Evolutionary conservation across 2,888 invertebrate species (phyloP), one percentile per base, ranked within the genome.

Genomic region (Hedya salicella): DNA sequence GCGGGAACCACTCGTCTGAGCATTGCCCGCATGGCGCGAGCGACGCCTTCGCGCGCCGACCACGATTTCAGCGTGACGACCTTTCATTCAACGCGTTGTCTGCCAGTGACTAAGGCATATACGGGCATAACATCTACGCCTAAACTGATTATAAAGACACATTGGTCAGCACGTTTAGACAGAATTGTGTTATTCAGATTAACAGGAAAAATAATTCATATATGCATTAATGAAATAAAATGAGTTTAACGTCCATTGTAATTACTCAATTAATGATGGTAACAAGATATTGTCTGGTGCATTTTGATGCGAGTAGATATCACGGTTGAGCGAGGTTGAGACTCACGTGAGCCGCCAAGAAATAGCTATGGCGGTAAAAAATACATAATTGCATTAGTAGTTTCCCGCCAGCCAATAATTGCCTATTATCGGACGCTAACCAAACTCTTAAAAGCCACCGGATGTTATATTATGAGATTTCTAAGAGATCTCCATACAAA

Each of bases 1-100:
- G 91, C 90, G 84, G 83, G 80, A 83, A 81, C 78, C 75, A 69
- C 74, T 75, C 75, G 74, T 69, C 73, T 84, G 81, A 82, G 73
- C 70, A 79, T 75, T 79, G 74, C 80, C 80, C 80, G 82, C 76
- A 72, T 78, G 77, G 77, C 78, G 73, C 77, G 76, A 73, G 70
- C 77, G 73, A 74, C 81, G 78, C 81, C n/a, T 21, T 25, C 49
- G 30, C 32, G 40, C 50, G 75, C 77, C 76, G 70, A 69, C 69
- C 73, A 69, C 74, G 74, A 72, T 78, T 81, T 79, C 80, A 79
- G 78, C 73, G 71, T 75, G 66, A 61, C 69, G 75, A 76, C 74
- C 76, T 78, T 78, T 77, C 75, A 70, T 70, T 70, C 59, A 57
- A 64, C 53, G 56, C 50, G 48, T 59, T 67, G 56, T 54, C 56